A percentile compares a stretch with the other conserved stretches of the same genome.
Conservation (phyloP, 2,797 vertebrate genomes). For the Danio kyathit region DNA sequence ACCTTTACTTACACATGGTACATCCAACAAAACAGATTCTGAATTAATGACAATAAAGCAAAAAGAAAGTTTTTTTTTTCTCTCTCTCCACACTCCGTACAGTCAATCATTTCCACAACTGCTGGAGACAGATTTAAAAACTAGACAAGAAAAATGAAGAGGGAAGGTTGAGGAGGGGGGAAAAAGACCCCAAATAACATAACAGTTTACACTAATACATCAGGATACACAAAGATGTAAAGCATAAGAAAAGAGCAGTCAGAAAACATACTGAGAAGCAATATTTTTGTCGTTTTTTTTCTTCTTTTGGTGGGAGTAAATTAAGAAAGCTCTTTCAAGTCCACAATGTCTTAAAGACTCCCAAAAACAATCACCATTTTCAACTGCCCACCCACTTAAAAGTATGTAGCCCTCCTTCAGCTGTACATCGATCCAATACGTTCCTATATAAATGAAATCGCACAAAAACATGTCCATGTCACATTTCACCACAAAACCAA, state of each 20-base stretch:
- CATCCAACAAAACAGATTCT: constrained; percentile 81
- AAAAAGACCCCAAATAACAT: constrained; percentile 62
- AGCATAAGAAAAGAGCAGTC: constrained; percentile 58
- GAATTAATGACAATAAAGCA: constrained; percentile 76
- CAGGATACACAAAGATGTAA: constrained; percentile 72
- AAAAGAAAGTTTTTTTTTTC: constrained; percentile 51
- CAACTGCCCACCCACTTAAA: background rate
- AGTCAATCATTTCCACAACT: constrained; percentile 71
- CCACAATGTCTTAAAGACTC: constrained; percentile 21
- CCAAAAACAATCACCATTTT: constrained; percentile 15
- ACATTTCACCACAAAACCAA: constrained; percentile 19
- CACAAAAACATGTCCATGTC: background rate
- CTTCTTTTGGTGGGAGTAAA: constrained; percentile 57
- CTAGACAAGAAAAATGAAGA: constrained; percentile 62
- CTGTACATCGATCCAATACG: background rate
- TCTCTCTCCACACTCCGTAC: constrained; percentile 72
- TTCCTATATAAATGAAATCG: background rate
- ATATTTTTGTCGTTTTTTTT: constrained; percentile 19
- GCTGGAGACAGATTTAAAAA: constrained; percentile 68
- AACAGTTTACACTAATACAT: constrained; percentile 72
- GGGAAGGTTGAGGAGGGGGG: constrained; percentile 48
- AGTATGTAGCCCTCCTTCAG: constrained; percentile 23
- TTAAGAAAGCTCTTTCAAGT: constrained; percentile 66
- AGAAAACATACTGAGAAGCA: constrained; percentile 63
- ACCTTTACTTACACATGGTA: constrained; percentile 82